Percentiles rank a stretch among this genome's conserved stretches.
phyloP scores from a whole-genome alignment of 2,888 invertebrate species.

The Dicycla oo region DNA sequence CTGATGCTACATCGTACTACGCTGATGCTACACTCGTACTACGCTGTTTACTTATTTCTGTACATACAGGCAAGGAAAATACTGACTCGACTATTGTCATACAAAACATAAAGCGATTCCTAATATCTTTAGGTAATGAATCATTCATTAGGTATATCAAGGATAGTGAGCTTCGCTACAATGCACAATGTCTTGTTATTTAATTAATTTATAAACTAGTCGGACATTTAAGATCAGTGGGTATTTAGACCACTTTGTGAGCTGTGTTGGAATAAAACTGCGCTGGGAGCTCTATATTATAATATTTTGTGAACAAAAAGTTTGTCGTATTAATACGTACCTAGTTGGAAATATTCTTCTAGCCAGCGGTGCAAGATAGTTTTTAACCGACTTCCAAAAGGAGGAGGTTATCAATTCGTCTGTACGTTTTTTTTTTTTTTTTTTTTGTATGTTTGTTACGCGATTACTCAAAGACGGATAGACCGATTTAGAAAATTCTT shows the following conservation, averaged over 20 bases:
- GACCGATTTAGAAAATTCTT: too few relatives aligned
- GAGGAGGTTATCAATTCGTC: too few relatives aligned
- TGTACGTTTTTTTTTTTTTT: too few relatives aligned
- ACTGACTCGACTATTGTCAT: slow-evolving; percentile 6
- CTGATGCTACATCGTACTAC: too few relatives aligned
- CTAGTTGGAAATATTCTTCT: background rate
- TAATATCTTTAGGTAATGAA: slow-evolving; percentile 17
- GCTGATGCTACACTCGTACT: background rate
- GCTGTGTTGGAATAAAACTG: background rate
- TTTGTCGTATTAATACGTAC: background rate
- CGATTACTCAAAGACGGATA: too few relatives aligned
- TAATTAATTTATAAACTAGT: slow-evolving; percentile 14
- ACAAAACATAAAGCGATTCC: slow-evolving; percentile 10
- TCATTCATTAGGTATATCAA: slow-evolving; percentile 21
- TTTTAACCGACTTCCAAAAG: too few relatives aligned
- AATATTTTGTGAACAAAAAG: background rate
- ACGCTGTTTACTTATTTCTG: background rate
- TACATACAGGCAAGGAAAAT: background rate
- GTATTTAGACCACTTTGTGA: background rate
- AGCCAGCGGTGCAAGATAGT: too few relatives aligned
- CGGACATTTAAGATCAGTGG: background rate
- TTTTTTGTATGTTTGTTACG: too few relatives aligned
- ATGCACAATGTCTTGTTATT: slow-evolving; percentile 8
- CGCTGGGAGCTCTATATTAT: background rate
- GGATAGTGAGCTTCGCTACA: slow-evolving; percentile 7